phyloP scores from a whole-genome alignment of 2,113 vertebrate species.

The Panthera uncia region DNA sequence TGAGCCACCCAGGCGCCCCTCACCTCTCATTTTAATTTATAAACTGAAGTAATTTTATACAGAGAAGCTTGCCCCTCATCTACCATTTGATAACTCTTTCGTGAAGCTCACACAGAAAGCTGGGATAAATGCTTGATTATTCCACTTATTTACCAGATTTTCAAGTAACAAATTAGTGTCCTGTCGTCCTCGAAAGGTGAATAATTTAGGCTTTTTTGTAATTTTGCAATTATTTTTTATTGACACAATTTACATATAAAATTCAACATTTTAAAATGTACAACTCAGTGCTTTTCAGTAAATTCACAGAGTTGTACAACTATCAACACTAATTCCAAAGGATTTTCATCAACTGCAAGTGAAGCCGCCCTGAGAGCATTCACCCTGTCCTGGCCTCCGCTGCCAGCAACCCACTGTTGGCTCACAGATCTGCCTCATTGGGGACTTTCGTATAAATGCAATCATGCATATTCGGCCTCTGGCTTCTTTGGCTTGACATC shows the following conservation, averaged over 20 bases:
- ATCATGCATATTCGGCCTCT: fast-evolving
- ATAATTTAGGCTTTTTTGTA: not conserved
- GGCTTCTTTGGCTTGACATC: not conserved
- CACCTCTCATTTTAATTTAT: not conserved
- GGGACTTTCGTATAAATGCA: too few species aligned
- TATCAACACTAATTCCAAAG: not conserved
- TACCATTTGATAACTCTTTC: not conserved
- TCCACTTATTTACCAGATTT: not conserved
- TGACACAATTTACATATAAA: not conserved
- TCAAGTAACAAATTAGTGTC: not conserved
- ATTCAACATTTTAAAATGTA: not conserved
- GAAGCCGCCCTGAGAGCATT: not conserved
- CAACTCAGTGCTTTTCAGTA: not conserved
- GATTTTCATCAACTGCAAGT: too few species aligned
- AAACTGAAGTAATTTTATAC: not conserved
- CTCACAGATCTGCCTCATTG: not conserved
- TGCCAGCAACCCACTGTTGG: fast-evolving
- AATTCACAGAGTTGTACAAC: not conserved
- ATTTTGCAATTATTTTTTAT: not conserved
- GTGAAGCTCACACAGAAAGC: not conserved
- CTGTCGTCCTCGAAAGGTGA: not conserved
- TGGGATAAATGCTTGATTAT: not conserved
- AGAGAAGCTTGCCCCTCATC: not conserved
- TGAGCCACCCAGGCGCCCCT: too few species aligned
- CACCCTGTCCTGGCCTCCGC: not conserved